Conservation (phyloP, 2,797 vertebrate species). For the Gallirallus australis region DNA sequence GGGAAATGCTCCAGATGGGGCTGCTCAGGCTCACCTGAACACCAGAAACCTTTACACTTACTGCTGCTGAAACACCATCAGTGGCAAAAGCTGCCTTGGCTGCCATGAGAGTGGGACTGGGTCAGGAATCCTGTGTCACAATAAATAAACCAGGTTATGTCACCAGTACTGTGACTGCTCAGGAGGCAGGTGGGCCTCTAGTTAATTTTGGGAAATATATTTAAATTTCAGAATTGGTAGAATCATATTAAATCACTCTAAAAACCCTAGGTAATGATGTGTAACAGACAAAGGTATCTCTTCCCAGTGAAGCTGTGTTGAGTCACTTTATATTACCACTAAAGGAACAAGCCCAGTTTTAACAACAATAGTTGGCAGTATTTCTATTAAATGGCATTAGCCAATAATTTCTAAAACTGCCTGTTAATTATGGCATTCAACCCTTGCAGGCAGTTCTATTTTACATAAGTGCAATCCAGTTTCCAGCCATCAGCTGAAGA, state of each 20-base stretch:
- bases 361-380: slow-evolving; percentile 29
- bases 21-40: background rate
- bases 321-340: slow-evolving; percentile 22
- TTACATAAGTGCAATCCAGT: background rate
- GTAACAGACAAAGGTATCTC: background rate
- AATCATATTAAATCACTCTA: background rate
- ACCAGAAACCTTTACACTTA: background rate
- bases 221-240: background rate
- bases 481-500: background rate
- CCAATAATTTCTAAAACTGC: slow-evolving; percentile 42
- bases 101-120: fast-evolving
- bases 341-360: slow-evolving; percentile 9
- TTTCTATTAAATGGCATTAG: slow-evolving; percentile 51
- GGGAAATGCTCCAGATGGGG: background rate
- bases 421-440: slow-evolving; percentile 28
- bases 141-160: background rate
- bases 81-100: background rate
- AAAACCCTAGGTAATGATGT: background rate
- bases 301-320: background rate
- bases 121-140: background rate
- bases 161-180: background rate
- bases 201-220: background rate
- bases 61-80: background rate
- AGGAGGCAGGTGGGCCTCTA: background rate
- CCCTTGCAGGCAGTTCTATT: slow-evolving; percentile 45